These are phyloP conservation scores for Scaptomyza montana DNA, from an alignment of 1,140 invertebrate species.

Conservation along the genomic window DNA sequence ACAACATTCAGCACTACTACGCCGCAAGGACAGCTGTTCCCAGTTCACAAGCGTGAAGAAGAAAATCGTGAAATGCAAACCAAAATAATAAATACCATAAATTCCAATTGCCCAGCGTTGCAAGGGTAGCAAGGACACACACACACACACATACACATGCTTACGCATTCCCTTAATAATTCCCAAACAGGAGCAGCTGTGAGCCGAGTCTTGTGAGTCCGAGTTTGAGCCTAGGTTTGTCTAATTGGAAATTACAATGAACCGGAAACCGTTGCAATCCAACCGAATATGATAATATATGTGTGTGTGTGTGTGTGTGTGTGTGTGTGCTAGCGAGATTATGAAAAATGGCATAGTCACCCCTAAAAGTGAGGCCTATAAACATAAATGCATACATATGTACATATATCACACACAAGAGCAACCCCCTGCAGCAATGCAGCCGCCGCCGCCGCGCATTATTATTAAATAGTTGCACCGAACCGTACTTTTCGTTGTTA, in stretches of 20 bases:
- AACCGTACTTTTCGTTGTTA: conserved; percentile 17
- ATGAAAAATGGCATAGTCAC: conserved; percentile 69
- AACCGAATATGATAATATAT: conserved; percentile 22
- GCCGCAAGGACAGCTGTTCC: conserved; percentile 43
- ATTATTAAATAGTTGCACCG: conserved; percentile 60
- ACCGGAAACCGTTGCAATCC: conserved; percentile 54
- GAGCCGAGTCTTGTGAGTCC: conserved; percentile 2
- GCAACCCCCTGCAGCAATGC: conserved; percentile 38
- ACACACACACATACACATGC: conserved; percentile 31
- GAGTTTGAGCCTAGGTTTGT: conserved; percentile 40
- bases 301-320: not conserved
- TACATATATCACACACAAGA: conserved; percentile 14
- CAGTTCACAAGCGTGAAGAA: conserved; percentile 51
- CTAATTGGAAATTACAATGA: conserved; percentile 74
- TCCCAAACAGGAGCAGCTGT: conserved; percentile 33
- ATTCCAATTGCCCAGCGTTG: conserved; percentile 62
- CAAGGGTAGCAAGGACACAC: conserved; percentile 58
- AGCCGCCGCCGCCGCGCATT: conserved; percentile 26
- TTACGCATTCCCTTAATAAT: conserved; percentile 52
- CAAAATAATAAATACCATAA: conserved; percentile 68
- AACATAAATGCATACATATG: not conserved
- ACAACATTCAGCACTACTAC: no score
- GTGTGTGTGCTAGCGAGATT: conserved; percentile 30
- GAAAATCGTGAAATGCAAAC: conserved; percentile 50
- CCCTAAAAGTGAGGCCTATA: conserved; percentile 50